phyloP scores from a whole-genome alignment of 2,888 invertebrate species.

The Drosophila suboccidentalis region DNA sequence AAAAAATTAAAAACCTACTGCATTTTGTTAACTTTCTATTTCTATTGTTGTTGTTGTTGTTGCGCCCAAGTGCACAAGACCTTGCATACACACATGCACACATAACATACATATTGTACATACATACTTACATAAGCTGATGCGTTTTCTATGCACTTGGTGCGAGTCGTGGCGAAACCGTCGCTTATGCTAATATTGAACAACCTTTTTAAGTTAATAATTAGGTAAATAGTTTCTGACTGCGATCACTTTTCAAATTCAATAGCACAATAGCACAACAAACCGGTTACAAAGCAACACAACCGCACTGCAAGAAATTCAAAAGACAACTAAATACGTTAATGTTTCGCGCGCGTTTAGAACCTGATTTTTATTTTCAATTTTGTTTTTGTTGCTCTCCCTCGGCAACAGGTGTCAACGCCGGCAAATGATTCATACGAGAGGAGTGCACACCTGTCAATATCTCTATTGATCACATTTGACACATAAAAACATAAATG shows the following conservation, averaged over 20 bases:
- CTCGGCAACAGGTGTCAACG: conserved; percentile 41
- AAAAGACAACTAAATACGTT: conserved; percentile 66
- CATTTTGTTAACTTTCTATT: conserved; percentile 73
- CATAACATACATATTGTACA: not conserved
- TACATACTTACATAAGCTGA: conserved; percentile 34
- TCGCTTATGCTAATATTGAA: conserved; percentile 55
- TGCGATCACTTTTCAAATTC: conserved; percentile 50
- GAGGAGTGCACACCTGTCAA: not conserved
- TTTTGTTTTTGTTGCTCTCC: conserved; percentile 27
- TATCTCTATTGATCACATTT: not conserved
- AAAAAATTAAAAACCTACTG: conserved; percentile 10
- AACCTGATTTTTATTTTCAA: conserved; percentile 53
- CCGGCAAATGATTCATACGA: conserved; percentile 34
- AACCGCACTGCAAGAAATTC: conserved; percentile 71
- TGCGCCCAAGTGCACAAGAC: conserved; percentile 35
- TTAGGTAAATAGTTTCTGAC: conserved; percentile 50
- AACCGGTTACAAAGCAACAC: conserved; percentile 66
- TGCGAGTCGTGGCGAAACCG: conserved; percentile 15
- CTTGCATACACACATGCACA: conserved; percentile 30
- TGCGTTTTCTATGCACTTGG: conserved; percentile 61
- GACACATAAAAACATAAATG: not conserved
- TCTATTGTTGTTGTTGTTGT: conserved; percentile 68
- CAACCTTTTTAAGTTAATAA: conserved; percentile 49
- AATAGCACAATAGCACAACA: conserved; percentile 23
- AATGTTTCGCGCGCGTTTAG: conserved; percentile 55